These are phyloP conservation scores for Cephus pulcher DNA, from an alignment of 2,888 invertebrate genomes.

Conservation along the genomic window DNA sequence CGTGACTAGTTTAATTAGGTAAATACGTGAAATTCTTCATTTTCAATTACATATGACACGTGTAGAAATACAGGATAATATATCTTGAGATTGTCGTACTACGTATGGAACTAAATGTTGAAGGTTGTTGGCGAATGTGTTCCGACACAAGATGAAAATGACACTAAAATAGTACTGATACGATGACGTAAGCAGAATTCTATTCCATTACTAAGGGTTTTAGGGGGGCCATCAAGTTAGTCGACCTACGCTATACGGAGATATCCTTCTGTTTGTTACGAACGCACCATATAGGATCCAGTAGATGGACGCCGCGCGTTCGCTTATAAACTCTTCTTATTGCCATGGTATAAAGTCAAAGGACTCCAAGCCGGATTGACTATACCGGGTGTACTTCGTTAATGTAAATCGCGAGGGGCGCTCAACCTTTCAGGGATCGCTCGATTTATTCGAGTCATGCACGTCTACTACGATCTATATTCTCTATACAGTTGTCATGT, in stretches of 20 bases:
- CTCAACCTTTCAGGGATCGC: neutral
- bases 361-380: neutral
- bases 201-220: neutral
- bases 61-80: neutral
- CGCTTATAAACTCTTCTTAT: slow-evolving; percentile 4
- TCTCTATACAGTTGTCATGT: neutral
- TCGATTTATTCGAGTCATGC: neutral
- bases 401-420: neutral
- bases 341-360: slow-evolving; percentile 5
- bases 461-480: neutral
- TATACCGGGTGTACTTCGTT: neutral
- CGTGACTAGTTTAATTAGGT: neutral
- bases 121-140: neutral
- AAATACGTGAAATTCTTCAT: neutral
- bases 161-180: neutral
- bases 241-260: neutral
- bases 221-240: neutral
- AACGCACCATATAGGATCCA: neutral
- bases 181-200: neutral
- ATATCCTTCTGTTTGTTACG: slow-evolving; percentile 3
- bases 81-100: neutral
- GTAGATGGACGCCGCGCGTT: neutral
- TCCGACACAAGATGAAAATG: neutral
- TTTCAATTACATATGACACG: neutral
- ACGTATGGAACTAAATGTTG: neutral